Evolutionary conservation across 1,140 invertebrate genomes (phyloP).

Genomic region (Drosophila elegans): DNA sequence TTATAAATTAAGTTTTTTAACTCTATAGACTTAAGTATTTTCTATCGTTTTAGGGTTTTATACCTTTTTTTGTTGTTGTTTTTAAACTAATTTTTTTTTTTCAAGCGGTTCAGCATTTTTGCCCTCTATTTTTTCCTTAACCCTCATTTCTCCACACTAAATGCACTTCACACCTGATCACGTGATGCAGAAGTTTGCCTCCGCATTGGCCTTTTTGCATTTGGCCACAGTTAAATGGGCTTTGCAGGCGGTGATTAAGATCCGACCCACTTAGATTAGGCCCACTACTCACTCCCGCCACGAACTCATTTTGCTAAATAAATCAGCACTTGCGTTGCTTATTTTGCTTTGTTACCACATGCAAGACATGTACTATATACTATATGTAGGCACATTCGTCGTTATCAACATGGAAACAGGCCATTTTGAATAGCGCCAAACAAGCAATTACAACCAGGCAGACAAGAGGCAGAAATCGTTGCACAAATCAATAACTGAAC

Average conservation of each 20-base stretch:
- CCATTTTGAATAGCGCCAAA: slow-evolving; percentile 65
- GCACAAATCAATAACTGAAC: slow-evolving; percentile 72
- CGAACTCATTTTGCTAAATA: slow-evolving; percentile 30
- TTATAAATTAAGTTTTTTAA: neutral
- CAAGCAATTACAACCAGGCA: slow-evolving; percentile 60
- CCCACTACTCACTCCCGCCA: neutral
- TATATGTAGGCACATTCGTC: slow-evolving; percentile 9
- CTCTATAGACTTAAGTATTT: neutral
- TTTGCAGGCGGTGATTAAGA: slow-evolving; percentile 44
- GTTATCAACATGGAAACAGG: slow-evolving; percentile 55
- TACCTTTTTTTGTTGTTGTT: too few relatives aligned
- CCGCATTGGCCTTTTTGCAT: slow-evolving; percentile 38
- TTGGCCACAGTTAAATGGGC: slow-evolving; percentile 33
- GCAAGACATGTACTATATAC: slow-evolving; percentile 12
- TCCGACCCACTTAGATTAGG: slow-evolving; percentile 57
- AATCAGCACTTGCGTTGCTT: slow-evolving; percentile 44
- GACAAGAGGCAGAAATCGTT: slow-evolving; percentile 18
- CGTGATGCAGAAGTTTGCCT: slow-evolving; percentile 37
- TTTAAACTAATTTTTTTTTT: too few relatives aligned
- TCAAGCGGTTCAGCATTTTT: too few relatives aligned
- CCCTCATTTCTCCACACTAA: neutral
- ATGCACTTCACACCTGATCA: slow-evolving; percentile 51
- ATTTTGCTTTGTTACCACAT: slow-evolving; percentile 30
- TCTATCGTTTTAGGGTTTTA: too few relatives aligned
- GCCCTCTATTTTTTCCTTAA: neutral